phyloP scores from a whole-genome alignment of 64 coral and sea anemone species.

The Stichodactyla mertensii region DNA sequence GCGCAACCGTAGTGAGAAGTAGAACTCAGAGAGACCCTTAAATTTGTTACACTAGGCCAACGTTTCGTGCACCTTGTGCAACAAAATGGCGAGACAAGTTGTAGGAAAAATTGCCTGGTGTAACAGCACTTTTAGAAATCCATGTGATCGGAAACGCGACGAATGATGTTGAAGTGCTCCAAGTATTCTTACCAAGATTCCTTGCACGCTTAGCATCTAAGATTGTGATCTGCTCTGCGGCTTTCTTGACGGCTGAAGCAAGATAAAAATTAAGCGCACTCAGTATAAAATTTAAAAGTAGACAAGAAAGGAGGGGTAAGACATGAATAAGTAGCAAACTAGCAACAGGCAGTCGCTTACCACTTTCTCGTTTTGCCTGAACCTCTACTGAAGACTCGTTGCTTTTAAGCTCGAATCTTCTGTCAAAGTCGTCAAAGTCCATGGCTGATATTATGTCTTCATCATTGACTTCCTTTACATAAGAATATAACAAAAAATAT shows the following conservation, averaged over 20 bases:
- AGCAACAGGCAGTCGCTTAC: constrained; percentile 14
- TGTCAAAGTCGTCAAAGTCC: constrained; percentile 89
- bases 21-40: no score
- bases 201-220: constrained; percentile 88
- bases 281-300: background rate
- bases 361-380: constrained; percentile 61
- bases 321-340: background rate
- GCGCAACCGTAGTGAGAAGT: no score
- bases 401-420: constrained; percentile 70
- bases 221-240: constrained; percentile 84
- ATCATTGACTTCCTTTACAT: constrained; percentile 64
- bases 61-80: no score
- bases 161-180: background rate
- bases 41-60: background rate
- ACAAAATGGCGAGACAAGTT: no score
- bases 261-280: background rate
- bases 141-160: background rate
- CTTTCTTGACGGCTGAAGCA: constrained; percentile 64
- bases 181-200: constrained; percentile 75
- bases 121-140: background rate
- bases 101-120: no score
- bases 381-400: constrained; percentile 60
- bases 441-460: constrained; percentile 65
- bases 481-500: background rate
- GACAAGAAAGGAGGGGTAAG: background rate